Evolutionary conservation across 2,888 invertebrate species (phyloP).

Genomic region (Asteroscopus sphinx): DNA sequence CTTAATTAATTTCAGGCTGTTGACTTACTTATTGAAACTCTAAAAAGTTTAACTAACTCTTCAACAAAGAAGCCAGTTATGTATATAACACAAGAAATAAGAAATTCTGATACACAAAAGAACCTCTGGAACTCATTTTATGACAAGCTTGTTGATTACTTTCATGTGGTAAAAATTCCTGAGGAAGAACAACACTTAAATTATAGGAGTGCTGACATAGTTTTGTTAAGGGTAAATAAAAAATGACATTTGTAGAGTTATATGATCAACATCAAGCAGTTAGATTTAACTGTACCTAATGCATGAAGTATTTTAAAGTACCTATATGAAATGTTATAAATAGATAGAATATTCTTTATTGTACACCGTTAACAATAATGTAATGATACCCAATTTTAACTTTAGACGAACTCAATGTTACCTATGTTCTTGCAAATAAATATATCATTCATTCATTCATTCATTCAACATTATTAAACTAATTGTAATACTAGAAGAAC

Average conservation of each 20-base stretch:
- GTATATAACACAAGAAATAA: slow-evolving; percentile 92
- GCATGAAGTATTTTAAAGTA: too few relatives aligned
- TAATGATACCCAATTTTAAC: too few relatives aligned
- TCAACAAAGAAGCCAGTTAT: slow-evolving; percentile 87
- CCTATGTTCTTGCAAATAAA: too few relatives aligned
- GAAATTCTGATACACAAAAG: slow-evolving; percentile 90
- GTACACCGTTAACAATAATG: too few relatives aligned
- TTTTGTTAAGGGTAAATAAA: slow-evolving; percentile 85
- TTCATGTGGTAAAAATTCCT: slow-evolving; percentile 86
- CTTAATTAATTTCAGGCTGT: slow-evolving; percentile 87
- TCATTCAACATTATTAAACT: too few relatives aligned
- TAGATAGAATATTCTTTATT: too few relatives aligned
- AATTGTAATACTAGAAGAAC: too few relatives aligned
- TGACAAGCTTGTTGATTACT: slow-evolving; percentile 73
- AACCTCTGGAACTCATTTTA: slow-evolving; percentile 79
- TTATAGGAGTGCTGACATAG: slow-evolving; percentile 91
- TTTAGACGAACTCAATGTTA: too few relatives aligned
- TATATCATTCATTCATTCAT: too few relatives aligned
- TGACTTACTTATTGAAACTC: slow-evolving; percentile 90
- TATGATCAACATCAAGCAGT: background rate
- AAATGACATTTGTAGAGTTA: slow-evolving; percentile 60
- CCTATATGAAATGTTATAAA: too few relatives aligned
- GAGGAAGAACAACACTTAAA: slow-evolving; percentile 90
- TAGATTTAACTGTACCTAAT: too few relatives aligned
- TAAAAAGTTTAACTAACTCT: slow-evolving; percentile 81